Evolutionary conservation across 2,797 vertebrate species (phyloP).

Genomic region (Phataginus tricuspis): DNA sequence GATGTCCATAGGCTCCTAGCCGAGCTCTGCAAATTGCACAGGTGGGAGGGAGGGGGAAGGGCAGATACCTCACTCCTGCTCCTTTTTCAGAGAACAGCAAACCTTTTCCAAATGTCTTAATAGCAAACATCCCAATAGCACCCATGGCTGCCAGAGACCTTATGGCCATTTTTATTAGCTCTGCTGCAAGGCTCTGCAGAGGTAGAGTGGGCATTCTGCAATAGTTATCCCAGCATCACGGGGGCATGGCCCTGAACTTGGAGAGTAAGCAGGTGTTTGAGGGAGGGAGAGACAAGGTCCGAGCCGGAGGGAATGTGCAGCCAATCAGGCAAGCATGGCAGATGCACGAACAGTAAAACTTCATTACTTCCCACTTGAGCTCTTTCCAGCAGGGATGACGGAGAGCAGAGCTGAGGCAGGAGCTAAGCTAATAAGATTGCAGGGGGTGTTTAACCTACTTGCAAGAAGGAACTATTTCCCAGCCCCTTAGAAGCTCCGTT

Average conservation of each 20-base stretch:
- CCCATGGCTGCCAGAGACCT: not conserved
- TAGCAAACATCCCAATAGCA: not conserved
- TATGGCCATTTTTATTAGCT: not conserved
- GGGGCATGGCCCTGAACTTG: not conserved
- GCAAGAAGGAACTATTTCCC: constrained; percentile 4
- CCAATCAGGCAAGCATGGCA: not conserved
- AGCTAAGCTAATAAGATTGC: constrained; percentile 38
- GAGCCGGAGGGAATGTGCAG: not conserved
- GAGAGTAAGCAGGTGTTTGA: not conserved
- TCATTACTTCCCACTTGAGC: constrained; percentile 29
- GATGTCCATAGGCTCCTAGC: fast-evolving
- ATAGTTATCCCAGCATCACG: fast-evolving
- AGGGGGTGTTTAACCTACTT: constrained; percentile 75
- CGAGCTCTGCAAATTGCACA: not conserved
- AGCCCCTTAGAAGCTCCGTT: constrained; percentile 61
- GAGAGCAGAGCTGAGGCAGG: not conserved
- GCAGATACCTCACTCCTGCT: fast-evolving
- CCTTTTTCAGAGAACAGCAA: not conserved
- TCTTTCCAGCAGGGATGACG: not conserved
- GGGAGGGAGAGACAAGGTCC: not conserved
- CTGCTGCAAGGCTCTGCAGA: not conserved
- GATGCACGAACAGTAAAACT: not conserved
- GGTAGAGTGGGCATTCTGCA: not conserved
- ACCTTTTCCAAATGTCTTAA: not conserved
- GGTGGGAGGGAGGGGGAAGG: not conserved